A percentile compares a stretch with the other conserved stretches of the same genome.
These are phyloP conservation scores for Leuciscus idus DNA, from an alignment of 2,113 vertebrate genomes.

Conservation along the genomic window DNA sequence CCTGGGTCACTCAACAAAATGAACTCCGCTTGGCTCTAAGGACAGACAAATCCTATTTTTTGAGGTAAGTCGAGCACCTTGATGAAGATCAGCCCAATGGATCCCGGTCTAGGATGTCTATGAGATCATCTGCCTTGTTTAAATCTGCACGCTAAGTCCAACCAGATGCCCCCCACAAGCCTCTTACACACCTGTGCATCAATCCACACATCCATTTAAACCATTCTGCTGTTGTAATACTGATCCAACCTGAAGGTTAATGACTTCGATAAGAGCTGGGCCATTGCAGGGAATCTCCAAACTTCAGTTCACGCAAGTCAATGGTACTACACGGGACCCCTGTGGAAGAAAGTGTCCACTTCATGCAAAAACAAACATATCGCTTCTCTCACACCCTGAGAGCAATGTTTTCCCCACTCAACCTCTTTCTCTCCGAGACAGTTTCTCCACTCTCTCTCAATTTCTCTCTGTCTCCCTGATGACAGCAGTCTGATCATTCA, in stretches of 20 bases:
- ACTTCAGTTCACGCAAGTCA: constrained; percentile 2
- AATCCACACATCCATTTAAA: constrained; percentile 27
- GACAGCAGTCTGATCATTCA: constrained; percentile 74
- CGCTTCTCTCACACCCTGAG: neutral
- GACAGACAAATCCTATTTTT: constrained; percentile 43
- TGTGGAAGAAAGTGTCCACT: constrained; percentile 20
- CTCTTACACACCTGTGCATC: constrained; percentile 43
- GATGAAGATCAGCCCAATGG: constrained; percentile 42
- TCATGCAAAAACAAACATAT: constrained; percentile 7
- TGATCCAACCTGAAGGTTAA: constrained; percentile 7
- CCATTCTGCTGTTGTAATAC: neutral
- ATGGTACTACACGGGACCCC: constrained; percentile 4
- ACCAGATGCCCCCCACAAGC: constrained; percentile 39
- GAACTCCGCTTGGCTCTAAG: constrained; percentile 34
- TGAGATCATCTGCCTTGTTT: constrained; percentile 42
- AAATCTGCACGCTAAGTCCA: constrained; percentile 40
- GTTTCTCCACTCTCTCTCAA: constrained; percentile 23
- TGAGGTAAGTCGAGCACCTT: constrained; percentile 37
- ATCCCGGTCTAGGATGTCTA: constrained; percentile 37
- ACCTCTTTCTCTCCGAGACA: constrained; percentile 33
- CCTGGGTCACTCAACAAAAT: constrained; percentile 28
- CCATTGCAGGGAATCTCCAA: neutral
- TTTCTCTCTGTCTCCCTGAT: constrained; percentile 56
- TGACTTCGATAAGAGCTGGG: constrained; percentile 9
- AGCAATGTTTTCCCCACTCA: constrained; percentile 44